Evolutionary conservation across 1,140 invertebrate genomes (phyloP), one percentile per base, ranked within the genome.

Genomic region (Drosophila micromelanica): DNA sequence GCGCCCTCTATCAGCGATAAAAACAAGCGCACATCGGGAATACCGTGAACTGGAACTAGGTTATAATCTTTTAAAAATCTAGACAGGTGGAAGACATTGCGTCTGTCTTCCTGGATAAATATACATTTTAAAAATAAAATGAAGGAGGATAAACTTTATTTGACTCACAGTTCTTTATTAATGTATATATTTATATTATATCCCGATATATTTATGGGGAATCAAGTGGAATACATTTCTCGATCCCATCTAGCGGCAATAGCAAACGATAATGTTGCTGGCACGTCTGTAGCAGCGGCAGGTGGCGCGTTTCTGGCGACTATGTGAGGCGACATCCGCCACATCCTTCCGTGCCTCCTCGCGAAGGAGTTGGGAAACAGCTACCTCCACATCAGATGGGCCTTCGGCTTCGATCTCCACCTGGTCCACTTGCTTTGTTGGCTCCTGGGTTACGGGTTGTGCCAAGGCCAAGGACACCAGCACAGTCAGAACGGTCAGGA

Each of bases 221-320:
- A 20, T 1, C 9, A 17, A 45, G 5, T 13, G 13, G 2, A 42
- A 42, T 42, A 2, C 4, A 15, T 17, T 42, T n/a, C 6, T 5
- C 5, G 9, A 20, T 12, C 37, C 23, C 59, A 5, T 51, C 46
- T 51, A 51, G 49, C 43, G 43, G 13, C 63, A 57, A 23, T 56
- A 13, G 15, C 63, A 57, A 11, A 40, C 35, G 12, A 65, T 27
- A 5, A 20, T 11, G 6, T n/a, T 38, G 8, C 40, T 52, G 0
- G 20, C 12, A 5, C 23, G 9, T 32, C 54, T 49, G 11, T 30
- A 17, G 54, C 54, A 67, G 23, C 63, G 63, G 7, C 54, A 67
- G 23, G 23, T 13, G 7, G 62, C 68, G 15, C 75, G 74, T 20
- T 68, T 68, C 7, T 45, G 74, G 13, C 61, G 74, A 1, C 12